phyloP scores from a whole-genome alignment of 2,888 invertebrate species.

The Isoperla grammatica region DNA sequence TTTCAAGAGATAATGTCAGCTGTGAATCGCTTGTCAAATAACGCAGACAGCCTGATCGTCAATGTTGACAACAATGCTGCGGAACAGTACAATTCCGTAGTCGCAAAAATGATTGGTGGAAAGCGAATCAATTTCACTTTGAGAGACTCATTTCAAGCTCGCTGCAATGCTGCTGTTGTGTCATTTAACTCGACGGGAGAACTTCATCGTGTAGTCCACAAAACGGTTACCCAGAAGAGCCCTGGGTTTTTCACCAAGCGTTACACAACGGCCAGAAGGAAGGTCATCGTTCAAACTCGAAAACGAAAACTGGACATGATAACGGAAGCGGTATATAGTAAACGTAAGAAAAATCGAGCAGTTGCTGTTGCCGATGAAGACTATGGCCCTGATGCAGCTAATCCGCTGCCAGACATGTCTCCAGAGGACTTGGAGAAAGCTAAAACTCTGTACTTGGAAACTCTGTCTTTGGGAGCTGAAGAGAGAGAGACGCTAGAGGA shows the following conservation, averaged over 20 bases:
- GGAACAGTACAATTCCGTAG: conserved; percentile 13
- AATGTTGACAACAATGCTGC: no score
- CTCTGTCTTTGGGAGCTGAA: background rate
- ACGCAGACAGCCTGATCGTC: conserved; percentile 18
- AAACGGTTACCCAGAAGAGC: background rate
- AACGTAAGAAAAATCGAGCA: background rate
- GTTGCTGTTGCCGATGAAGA: background rate
- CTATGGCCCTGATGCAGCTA: background rate
- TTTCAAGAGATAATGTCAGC: conserved; percentile 21
- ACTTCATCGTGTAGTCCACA: background rate
- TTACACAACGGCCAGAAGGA: no score
- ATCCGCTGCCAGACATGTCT: background rate
- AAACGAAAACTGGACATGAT: conserved; percentile 1
- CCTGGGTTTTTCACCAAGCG: background rate
- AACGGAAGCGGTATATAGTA: background rate
- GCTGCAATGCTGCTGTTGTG: conserved; percentile 20
- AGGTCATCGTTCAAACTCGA: background rate
- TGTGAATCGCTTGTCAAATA: conserved; percentile 7
- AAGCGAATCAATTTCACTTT: conserved; percentile 22
- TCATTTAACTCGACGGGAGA: conserved; percentile 10
- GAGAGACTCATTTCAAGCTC: conserved; percentile 17
- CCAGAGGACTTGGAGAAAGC: background rate
- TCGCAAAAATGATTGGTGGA: conserved; percentile 19
- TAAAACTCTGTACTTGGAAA: background rate
- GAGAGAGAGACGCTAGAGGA: background rate